phyloP scores from a whole-genome alignment of 2,797 vertebrate genomes.

The Carcharodon carcharias region DNA sequence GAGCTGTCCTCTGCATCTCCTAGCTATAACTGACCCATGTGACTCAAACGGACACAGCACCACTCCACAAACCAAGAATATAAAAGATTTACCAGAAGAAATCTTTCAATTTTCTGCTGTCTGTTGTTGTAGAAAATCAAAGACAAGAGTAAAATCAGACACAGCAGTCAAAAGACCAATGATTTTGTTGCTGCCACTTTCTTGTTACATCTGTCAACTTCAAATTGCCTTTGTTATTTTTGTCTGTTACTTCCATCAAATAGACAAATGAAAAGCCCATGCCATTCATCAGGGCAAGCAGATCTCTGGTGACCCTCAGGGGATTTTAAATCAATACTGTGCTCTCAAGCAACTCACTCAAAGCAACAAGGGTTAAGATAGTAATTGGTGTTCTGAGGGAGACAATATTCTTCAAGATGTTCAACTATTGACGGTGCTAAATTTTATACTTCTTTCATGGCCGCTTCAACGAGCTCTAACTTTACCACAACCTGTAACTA shows the following conservation, averaged over 20 bases:
- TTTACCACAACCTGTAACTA: neutral
- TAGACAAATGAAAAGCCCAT: neutral
- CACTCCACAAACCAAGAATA: neutral
- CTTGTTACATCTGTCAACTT: neutral
- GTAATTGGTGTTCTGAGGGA: constrained; percentile 19
- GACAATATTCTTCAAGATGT: neutral
- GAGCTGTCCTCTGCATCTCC: neutral
- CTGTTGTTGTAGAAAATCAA: neutral
- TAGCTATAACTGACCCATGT: neutral
- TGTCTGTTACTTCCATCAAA: constrained; percentile 25
- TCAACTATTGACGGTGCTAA: neutral
- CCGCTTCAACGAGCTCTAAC: neutral
- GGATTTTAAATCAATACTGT: neutral
- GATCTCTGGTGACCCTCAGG: neutral
- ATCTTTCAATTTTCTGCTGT: neutral
- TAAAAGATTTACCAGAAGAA: neutral
- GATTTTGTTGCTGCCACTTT: neutral
- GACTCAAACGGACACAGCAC: neutral
- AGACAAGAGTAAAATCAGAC: neutral
- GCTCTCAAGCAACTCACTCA: neutral
- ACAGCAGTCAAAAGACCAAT: neutral
- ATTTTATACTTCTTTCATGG: neutral
- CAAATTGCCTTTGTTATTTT: constrained; percentile 14
- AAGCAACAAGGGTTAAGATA: neutral
- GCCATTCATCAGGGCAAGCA: neutral